Evolutionary conservation across 2,113 vertebrate genomes (phyloP).

Genomic region (Laterallus jamaicensis): DNA sequence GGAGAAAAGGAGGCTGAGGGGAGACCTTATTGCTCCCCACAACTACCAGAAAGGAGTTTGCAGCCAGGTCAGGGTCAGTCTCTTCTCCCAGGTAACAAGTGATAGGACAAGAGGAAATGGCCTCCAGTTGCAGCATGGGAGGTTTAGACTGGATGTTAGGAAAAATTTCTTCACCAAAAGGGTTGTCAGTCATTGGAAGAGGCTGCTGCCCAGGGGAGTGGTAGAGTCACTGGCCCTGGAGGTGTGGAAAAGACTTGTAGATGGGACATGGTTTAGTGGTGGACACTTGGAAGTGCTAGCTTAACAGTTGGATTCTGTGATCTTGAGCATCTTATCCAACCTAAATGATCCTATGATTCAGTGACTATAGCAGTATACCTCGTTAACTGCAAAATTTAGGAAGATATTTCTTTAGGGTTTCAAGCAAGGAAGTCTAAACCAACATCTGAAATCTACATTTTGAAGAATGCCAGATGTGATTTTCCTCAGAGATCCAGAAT

Average conservation of each 20-base stretch:
- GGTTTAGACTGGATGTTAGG: background rate
- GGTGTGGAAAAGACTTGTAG: background rate
- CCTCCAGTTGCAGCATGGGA: background rate
- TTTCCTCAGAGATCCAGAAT: background rate
- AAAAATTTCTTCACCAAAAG: background rate
- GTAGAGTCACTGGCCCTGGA: background rate
- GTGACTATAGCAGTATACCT: background rate
- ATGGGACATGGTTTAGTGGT: background rate
- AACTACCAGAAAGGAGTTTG: background rate
- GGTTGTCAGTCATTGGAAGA: background rate
- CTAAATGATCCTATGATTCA: background rate
- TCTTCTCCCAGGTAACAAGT: background rate
- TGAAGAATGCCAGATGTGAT: background rate
- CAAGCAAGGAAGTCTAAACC: background rate
- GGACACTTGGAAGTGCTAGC: background rate
- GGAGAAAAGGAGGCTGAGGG: background rate
- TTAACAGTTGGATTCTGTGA: background rate
- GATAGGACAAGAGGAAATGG: background rate
- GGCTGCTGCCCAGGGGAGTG: background rate
- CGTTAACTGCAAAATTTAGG: background rate
- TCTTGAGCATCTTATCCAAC: background rate
- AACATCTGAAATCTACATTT: background rate
- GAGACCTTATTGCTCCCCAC: rapidly evolving
- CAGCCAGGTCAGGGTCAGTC: rapidly evolving
- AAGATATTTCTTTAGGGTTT: background rate